Percentiles rank a stretch among this genome's conserved stretches.
phyloP scores from a whole-genome alignment of 2,113 vertebrate species.

The Calyptommatus sinebrachiatus region DNA sequence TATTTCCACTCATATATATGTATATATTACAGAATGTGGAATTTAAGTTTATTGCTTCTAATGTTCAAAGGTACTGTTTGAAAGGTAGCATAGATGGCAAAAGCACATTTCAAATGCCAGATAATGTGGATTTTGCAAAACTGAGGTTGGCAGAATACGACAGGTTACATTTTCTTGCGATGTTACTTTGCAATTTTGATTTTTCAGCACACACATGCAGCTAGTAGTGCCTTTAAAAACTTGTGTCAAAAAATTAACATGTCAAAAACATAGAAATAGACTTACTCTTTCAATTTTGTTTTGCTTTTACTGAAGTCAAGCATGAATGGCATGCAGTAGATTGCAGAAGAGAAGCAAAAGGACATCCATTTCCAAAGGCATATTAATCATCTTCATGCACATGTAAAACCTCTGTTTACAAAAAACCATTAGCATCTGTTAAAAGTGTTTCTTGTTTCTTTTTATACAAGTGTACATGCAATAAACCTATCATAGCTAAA shows the following conservation, averaged over 20 bases:
- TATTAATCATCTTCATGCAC: constrained; percentile 54
- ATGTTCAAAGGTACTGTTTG: constrained; percentile 58
- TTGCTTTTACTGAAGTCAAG: constrained; percentile 55
- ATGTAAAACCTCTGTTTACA: constrained; percentile 68
- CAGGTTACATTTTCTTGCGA: constrained; percentile 34
- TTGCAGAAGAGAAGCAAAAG: constrained; percentile 52
- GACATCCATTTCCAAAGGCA: constrained; percentile 56
- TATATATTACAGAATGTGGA: constrained; percentile 53
- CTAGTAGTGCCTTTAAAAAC: constrained; percentile 41
- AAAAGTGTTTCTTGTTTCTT: constrained; percentile 68
- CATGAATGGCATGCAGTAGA: constrained; percentile 68
- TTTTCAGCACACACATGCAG: constrained; percentile 58
- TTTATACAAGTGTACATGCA: constrained; percentile 78
- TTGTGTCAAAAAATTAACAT: constrained; percentile 44
- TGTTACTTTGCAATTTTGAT: constrained; percentile 48
- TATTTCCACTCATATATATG: constrained; percentile 46
- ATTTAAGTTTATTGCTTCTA: constrained; percentile 74
- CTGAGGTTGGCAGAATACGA: constrained; percentile 34
- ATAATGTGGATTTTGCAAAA: constrained; percentile 49
- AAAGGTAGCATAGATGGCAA: constrained; percentile 55
- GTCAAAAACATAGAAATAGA: constrained; percentile 58
- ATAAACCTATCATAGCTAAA: constrained; percentile 73
- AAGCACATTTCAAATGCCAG: constrained; percentile 50
- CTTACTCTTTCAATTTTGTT: constrained; percentile 49
- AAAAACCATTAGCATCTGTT: constrained; percentile 74